phyloP scores from a whole-genome alignment of 2,797 vertebrate genomes.

The Rhynchonycteris naso region DNA sequence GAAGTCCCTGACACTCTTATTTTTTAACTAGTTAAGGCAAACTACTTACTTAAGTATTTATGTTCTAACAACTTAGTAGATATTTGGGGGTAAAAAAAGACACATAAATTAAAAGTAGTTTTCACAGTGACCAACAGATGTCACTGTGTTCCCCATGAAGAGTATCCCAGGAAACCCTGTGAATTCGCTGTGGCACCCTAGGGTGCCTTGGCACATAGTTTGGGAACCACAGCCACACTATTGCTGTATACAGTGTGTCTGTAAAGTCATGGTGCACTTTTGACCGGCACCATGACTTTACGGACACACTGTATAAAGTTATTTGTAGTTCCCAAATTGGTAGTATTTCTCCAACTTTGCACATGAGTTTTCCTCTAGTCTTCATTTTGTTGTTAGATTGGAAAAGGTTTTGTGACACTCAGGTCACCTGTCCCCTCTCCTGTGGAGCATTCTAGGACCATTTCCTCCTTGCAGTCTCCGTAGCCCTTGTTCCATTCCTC shows the following conservation, averaged over 20 bases:
- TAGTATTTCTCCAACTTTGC: not conserved
- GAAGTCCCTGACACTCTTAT: not conserved
- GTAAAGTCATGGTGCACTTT: no score
- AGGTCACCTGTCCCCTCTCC: not conserved
- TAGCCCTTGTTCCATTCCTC: not conserved
- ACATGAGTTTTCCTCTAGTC: not conserved
- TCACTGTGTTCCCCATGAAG: not conserved
- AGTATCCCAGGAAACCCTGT: not conserved
- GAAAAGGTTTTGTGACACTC: not conserved
- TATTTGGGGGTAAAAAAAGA: not conserved
- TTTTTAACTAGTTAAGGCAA: not conserved
- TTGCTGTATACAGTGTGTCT: no score
- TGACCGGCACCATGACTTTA: no score
- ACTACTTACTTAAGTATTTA: not conserved
- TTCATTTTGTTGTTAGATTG: not conserved
- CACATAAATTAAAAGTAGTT: not conserved
- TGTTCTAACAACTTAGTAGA: not conserved
- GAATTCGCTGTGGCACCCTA: not conserved
- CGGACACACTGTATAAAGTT: no score
- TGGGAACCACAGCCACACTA: not conserved
- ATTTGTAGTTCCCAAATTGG: not conserved
- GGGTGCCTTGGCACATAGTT: not conserved
- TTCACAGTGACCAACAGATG: conserved; percentile 21
- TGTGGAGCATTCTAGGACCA: not conserved
- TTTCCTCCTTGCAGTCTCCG: not conserved